Percentiles rank a stretch among this genome's conserved stretches.
Evolutionary conservation across 2,113 vertebrate genomes (phyloP).

Genomic region (Oreotragus oreotragus): DNA sequence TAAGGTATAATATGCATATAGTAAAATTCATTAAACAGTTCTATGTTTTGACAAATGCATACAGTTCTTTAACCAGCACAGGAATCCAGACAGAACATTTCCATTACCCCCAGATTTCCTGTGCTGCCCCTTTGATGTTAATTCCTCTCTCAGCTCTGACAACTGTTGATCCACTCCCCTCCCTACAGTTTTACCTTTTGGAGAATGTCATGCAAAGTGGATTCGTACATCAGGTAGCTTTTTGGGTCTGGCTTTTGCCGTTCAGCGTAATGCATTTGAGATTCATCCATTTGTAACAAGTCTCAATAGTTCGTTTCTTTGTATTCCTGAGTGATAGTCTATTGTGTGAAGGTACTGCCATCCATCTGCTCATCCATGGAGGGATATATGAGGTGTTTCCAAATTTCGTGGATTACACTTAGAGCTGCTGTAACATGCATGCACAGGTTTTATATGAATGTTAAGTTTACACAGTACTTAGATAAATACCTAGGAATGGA

Average conservation of each 20-base stretch:
- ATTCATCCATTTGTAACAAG: not conserved
- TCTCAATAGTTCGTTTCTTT: not conserved
- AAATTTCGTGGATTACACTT: not conserved
- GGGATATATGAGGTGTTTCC: not conserved
- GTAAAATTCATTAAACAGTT: not conserved
- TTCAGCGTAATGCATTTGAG: not conserved
- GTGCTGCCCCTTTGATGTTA: not conserved
- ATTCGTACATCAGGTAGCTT: not conserved
- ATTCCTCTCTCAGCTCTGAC: not conserved
- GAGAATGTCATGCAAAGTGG: not conserved
- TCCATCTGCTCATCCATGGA: not conserved
- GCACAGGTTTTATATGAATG: not conserved
- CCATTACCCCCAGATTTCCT: not conserved
- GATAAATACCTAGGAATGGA: not conserved
- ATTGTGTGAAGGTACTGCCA: not conserved
- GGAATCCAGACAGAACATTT: not conserved
- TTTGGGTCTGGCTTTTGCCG: not conserved
- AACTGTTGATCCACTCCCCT: not conserved
- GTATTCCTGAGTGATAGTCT: not conserved
- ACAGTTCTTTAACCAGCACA: not conserved
- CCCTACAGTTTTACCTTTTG: not conserved
- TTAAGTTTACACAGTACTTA: not conserved
- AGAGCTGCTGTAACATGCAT: not conserved
- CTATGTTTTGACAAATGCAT: not conserved
- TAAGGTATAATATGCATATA: not conserved